These are phyloP conservation scores for Rhinopithecus roxellana DNA, from an alignment of 2,113 vertebrate species.

Conservation along the genomic window DNA sequence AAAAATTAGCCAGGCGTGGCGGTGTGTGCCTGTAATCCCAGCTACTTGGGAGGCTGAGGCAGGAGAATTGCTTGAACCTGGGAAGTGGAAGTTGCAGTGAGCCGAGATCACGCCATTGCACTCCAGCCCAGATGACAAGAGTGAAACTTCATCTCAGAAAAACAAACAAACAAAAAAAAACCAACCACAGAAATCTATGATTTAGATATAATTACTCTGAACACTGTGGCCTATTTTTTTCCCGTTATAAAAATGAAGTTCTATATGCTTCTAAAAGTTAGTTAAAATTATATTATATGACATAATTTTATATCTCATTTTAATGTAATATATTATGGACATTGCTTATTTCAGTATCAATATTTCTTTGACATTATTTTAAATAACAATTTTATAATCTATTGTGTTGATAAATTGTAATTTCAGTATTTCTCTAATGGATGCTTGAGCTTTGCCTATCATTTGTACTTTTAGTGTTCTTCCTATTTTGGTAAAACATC, in stretches of 20 bases:
- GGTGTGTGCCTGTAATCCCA: too few species aligned
- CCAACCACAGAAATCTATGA: neutral
- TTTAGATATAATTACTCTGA: neutral
- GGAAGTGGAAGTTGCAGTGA: too few species aligned
- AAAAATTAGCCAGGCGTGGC: too few species aligned
- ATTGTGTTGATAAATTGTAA: neutral
- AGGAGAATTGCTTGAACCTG: too few species aligned
- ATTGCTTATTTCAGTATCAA: neutral
- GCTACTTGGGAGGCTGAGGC: too few species aligned
- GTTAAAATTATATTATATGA: neutral
- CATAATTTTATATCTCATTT: neutral
- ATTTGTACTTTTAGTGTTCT: slow-evolving; percentile 3
- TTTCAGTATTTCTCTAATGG: neutral
- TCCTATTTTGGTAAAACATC: neutral
- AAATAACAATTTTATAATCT: neutral
- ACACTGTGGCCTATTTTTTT: neutral
- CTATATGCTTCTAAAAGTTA: neutral
- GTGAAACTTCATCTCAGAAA: too few species aligned
- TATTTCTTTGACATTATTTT: slow-evolving; percentile 10
- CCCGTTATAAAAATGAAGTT: slow-evolving; percentile 23
- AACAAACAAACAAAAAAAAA: too few species aligned
- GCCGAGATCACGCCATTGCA: too few species aligned
- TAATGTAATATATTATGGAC: neutral
- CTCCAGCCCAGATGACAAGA: too few species aligned
- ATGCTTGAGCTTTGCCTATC: neutral